Conservation (phyloP, 2,888 invertebrate genomes). For the Synergus gifuensis region DNA sequence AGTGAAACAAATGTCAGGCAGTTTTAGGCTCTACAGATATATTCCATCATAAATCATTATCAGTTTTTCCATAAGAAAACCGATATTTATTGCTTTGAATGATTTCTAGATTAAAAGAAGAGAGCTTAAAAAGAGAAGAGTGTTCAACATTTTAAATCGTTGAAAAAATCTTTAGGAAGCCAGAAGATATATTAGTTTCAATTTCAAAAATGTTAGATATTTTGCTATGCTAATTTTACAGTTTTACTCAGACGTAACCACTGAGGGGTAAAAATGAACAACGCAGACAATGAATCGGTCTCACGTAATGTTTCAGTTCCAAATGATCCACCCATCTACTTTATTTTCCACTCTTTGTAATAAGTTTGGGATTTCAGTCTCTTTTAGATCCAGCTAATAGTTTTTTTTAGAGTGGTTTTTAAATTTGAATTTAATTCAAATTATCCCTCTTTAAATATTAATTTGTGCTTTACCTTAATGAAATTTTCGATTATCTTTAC, state of each 20-base stretch:
- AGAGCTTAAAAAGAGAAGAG: background rate
- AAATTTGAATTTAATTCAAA: slow-evolving; percentile 2
- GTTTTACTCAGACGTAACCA: background rate
- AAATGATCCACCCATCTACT: slow-evolving; percentile 19
- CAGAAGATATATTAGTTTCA: background rate
- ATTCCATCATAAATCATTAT: background rate
- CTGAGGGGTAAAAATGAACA: background rate
- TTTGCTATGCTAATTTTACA: slow-evolving; percentile 27
- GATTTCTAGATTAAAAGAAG: background rate
- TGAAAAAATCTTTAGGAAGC: background rate
- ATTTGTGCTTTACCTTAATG: background rate
- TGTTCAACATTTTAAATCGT: background rate
- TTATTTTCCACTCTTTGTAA: slow-evolving; percentile 5
- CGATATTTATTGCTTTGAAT: background rate
- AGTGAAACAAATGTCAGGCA: too few relatives aligned
- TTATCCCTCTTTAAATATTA: background rate
- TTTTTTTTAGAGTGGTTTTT: background rate
- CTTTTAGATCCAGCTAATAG: background rate
- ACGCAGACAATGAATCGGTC: slow-evolving; percentile 25
- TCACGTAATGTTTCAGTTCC: slow-evolving; percentile 3
- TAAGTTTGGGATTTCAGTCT: slow-evolving; percentile 4
- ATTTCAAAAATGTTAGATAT: background rate
- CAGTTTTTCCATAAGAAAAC: background rate
- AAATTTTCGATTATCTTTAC: background rate
- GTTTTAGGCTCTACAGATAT: too few relatives aligned